Conservation (phyloP, 2,113 vertebrate species). For the Ginglymostoma cirratum region DNA sequence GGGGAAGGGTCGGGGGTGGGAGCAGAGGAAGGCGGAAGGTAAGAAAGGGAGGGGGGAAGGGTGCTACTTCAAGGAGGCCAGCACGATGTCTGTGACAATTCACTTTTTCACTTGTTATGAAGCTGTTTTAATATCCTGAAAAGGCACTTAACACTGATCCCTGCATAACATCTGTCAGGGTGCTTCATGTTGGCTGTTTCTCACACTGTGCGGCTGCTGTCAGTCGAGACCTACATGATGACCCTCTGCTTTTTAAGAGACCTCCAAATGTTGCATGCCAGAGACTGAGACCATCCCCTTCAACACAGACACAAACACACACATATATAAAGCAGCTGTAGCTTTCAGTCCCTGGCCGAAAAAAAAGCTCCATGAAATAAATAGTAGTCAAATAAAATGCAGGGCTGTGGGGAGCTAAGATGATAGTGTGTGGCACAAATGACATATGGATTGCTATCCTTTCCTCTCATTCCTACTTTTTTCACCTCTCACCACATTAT, state of each 20-base stretch:
- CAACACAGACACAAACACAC: not conserved
- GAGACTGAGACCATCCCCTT: not conserved
- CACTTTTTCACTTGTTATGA: slow-evolving; percentile 60
- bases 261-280: slow-evolving; percentile 10
- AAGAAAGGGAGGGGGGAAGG: slow-evolving; percentile 44
- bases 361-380: slow-evolving; percentile 54
- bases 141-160: slow-evolving; percentile 60
- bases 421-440: slow-evolving; percentile 42
- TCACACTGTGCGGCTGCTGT: slow-evolving; percentile 48
- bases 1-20: not conserved
- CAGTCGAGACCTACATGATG: slow-evolving; percentile 43
- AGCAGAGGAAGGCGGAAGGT: not conserved
- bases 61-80: slow-evolving; percentile 50
- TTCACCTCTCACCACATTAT: slow-evolving; percentile 13
- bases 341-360: slow-evolving; percentile 54
- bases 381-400: slow-evolving; percentile 59
- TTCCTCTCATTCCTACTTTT: slow-evolving; percentile 48
- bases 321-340: slow-evolving; percentile 53
- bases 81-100: slow-evolving; percentile 66
- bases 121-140: slow-evolving; percentile 69
- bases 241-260: slow-evolving; percentile 41
- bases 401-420: slow-evolving; percentile 40
- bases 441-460: slow-evolving; percentile 40
- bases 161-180: slow-evolving; percentile 59
- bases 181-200: slow-evolving; percentile 46